A percentile compares a stretch with the other conserved stretches of the same genome.
Evolutionary conservation across 2,113 vertebrate genomes (phyloP).

Genomic region (Desmodus rotundus): DNA sequence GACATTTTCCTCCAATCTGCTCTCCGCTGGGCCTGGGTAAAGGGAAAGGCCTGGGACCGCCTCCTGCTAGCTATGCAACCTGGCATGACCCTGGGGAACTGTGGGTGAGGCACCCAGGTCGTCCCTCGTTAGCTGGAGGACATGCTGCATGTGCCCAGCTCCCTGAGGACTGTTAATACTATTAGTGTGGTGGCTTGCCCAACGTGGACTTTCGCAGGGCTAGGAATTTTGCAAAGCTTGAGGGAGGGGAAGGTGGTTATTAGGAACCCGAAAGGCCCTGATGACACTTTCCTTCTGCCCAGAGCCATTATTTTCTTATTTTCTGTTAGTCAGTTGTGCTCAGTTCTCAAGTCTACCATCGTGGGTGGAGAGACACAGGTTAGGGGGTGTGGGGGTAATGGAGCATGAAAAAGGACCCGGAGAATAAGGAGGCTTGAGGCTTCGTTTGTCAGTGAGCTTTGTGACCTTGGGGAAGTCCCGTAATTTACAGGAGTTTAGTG

Average conservation of each 20-base stretch:
- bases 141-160: background rate
- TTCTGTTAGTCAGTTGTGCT: background rate
- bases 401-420: background rate
- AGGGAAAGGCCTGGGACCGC: background rate
- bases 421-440: background rate
- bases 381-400: fast-evolving
- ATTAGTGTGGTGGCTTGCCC: background rate
- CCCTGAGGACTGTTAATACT: conserved; percentile 3
- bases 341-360: background rate
- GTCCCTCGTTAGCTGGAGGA: conserved; percentile 19
- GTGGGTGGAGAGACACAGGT: background rate
- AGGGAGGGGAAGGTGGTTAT: background rate
- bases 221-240: background rate
- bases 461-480: background rate
- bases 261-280: background rate
- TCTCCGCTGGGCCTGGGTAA: background rate
- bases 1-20: conserved; percentile 38
- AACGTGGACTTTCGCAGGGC: background rate
- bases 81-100: background rate
- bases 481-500: background rate
- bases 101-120: conserved; percentile 22
- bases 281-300: background rate
- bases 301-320: background rate
- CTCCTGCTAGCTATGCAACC: conserved; percentile 15
- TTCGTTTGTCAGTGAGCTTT: background rate